phyloP scores from a whole-genome alignment of 53 echinoderm and acorn worm genomes.

The Patiria pectinifera region DNA sequence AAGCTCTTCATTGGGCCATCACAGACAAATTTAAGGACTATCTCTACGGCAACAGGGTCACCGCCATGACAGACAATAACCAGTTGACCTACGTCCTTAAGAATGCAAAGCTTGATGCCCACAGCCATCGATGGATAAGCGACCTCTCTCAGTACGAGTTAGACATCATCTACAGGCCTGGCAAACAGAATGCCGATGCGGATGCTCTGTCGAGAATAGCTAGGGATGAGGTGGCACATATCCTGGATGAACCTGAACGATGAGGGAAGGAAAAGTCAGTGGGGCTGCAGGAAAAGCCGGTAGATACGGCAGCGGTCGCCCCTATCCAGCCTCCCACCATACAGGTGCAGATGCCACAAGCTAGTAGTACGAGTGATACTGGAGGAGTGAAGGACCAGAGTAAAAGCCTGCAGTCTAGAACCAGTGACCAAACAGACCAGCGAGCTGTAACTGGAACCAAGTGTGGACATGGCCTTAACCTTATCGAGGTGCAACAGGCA shows the following conservation, averaged over 20 bases:
- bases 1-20: constrained; percentile 29
- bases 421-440: neutral
- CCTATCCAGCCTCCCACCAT: no score
- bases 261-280: no score
- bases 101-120: no score
- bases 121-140: no score
- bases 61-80: constrained; percentile 44
- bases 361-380: no score
- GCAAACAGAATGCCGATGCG: neutral
- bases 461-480: neutral
- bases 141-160: no score
- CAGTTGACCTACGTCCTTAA: neutral
- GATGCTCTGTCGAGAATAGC: constrained; percentile 48
- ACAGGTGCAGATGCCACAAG: no score
- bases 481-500: neutral
- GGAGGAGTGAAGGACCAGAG: no score
- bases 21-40: neutral
- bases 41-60: neutral
- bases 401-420: no score
- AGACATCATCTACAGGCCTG: no score
- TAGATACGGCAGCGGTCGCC: no score
- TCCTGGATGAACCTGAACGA: neutral
- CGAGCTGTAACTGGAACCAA: neutral
- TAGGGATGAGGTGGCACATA: neutral
- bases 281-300: no score